Evolutionary conservation across 1,140 invertebrate genomes (phyloP), one percentile per base, ranked within the genome.

Genomic region (Apis florea): DNA sequence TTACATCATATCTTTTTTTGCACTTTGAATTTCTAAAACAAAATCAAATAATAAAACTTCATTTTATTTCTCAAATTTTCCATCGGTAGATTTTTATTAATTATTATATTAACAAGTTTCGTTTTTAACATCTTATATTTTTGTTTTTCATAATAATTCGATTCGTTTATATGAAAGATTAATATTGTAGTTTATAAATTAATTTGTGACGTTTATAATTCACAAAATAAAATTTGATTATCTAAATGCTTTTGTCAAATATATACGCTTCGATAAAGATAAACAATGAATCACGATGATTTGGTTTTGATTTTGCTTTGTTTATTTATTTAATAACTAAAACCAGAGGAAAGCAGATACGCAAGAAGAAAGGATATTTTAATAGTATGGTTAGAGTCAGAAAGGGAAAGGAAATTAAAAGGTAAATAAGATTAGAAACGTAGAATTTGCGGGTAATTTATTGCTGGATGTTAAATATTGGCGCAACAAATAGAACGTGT

Each of bases 381-480:
- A 79, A 51, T 6, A 21, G 24, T 31, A 13, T 51, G 15, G n/a
- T 10, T 51, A 13, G 58, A 75, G 13, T 24, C 6, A 8, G 31
- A 53, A 6, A 59, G 31, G 13, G 2, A 8, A n/a, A 63, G 49
- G 21, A 75, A 78, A 70, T 24, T 54, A 12, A 10, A 31, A 61
- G 19, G 63, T 10, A 75, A 78, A 61, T 56, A 74, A 75, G 24
- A 47, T 81, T 68, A 75, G 54, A 53, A 68, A 75, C 40, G 63
- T 75, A 53, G 71, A 74, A 73, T 80, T 74, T 56, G 26, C 51
- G 40, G 59, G 21, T 66, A 73, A 81, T 81, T 75, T 81, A 75
- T 74, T 66, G 24, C 54, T 67, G 47, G 19, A 47, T 31, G 71
- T n/a, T 59, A 81, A 81, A 81, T 81, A 81, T 81, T 81, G 26